A percentile compares a stretch with the other conserved stretches of the same genome.
phyloP scores from a whole-genome alignment of 2,888 invertebrate species.

The Sinhomidia bicolor region DNA sequence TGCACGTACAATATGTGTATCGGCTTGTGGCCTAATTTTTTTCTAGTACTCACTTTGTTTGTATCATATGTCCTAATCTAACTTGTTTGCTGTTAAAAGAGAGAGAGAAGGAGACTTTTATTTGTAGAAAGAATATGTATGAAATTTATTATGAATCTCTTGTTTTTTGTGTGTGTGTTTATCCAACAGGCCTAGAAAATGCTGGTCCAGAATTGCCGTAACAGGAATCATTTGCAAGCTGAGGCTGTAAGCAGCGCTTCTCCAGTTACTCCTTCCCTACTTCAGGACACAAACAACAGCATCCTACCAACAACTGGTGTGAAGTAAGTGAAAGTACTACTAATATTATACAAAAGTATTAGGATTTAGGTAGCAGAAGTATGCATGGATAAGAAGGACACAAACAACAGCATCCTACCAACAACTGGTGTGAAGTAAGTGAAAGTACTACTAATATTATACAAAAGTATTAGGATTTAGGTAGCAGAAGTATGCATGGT shows the following conservation, averaged over 20 bases:
- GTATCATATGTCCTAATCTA: background rate
- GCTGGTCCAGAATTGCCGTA: slow-evolving; percentile 79
- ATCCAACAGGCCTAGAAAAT: slow-evolving; percentile 77
- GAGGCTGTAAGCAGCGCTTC: slow-evolving; percentile 73
- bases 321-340: slow-evolving; percentile 64
- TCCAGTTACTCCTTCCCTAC: slow-evolving; percentile 64
- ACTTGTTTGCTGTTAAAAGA: background rate
- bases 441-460: background rate
- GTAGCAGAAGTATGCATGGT: background rate
- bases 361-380: too few relatives aligned
- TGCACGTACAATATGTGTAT: background rate
- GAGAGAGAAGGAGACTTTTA: background rate
- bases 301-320: slow-evolving; percentile 52
- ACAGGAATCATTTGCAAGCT: slow-evolving; percentile 77
- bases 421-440: slow-evolving; percentile 65
- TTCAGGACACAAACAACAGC: slow-evolving; percentile 45
- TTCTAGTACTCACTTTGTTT: background rate
- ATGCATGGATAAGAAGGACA: slow-evolving; percentile 25
- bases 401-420: slow-evolving; percentile 46
- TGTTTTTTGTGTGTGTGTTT: too few relatives aligned
- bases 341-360: too few relatives aligned
- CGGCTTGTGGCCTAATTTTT: background rate
- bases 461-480: too few relatives aligned
- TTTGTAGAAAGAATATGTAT: slow-evolving; percentile 7
- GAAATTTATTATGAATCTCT: slow-evolving; percentile 20